Percentiles rank a stretch among this genome's conserved stretches.
These are phyloP conservation scores for Synchiropus splendidus DNA, from an alignment of 2,113 vertebrate genomes.

Conservation along the genomic window DNA sequence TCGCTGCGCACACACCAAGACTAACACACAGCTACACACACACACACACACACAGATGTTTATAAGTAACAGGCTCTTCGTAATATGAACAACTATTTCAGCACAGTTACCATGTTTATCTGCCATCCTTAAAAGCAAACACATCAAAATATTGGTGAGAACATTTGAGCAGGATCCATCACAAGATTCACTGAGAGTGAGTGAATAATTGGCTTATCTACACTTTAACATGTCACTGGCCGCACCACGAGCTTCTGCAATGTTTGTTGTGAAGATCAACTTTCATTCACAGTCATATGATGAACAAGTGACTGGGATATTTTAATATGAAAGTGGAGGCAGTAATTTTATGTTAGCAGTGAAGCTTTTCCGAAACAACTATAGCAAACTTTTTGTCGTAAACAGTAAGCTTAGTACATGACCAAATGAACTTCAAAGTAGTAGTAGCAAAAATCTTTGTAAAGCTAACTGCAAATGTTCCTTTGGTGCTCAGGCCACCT, in stretches of 20 bases:
- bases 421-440: too few relatives aligned
- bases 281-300: neutral
- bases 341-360: too few relatives aligned
- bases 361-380: too few relatives aligned
- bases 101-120: too few relatives aligned
- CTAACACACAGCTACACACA: conserved; percentile 2
- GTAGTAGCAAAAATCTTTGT: too few relatives aligned
- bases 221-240: conserved; percentile 26
- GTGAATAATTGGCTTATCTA: conserved; percentile 37
- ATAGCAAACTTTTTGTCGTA: too few relatives aligned
- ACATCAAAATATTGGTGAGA: neutral
- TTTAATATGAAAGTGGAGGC: neutral
- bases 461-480: too few relatives aligned
- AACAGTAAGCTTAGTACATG: too few relatives aligned
- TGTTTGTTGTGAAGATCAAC: neutral
- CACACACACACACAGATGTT: conserved; percentile 4
- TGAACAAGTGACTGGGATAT: neutral
- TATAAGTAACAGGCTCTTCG: neutral
- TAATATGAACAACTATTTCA: too few relatives aligned
- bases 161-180: neutral
- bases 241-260: conserved; percentile 1
- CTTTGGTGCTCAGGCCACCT: too few relatives aligned
- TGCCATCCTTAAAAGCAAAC: too few relatives aligned
- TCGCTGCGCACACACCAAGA: conserved; percentile 2
- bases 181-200: conserved; percentile 1